These are phyloP conservation scores for Oxyteleia sp. DNA, from an alignment of 2,888 invertebrate genomes.

Conservation along the genomic window DNA sequence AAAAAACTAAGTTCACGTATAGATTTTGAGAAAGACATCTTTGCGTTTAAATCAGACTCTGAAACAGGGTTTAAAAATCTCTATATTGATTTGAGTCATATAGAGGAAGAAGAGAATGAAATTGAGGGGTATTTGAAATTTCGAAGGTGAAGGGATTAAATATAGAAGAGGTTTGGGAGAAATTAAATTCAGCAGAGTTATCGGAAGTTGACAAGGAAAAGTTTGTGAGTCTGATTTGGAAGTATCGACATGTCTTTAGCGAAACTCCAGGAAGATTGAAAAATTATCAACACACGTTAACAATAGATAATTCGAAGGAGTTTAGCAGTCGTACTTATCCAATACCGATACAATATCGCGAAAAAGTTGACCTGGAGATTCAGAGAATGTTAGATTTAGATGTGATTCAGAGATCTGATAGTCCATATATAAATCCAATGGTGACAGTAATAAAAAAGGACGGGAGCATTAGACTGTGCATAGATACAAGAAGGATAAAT, in stretches of 20 bases:
- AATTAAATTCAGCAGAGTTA: neutral
- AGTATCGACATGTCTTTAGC: neutral
- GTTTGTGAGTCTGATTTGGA: slow-evolving; percentile 1
- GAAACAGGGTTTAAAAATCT: neutral
- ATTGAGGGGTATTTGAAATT: neutral
- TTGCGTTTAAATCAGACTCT: neutral
- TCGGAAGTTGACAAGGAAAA: neutral
- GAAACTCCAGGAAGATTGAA: no score
- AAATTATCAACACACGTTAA: no score
- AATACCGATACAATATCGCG: no score
- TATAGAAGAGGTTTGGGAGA: neutral
- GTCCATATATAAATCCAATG: no score
- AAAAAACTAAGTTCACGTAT: neutral
- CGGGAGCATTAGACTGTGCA: no score
- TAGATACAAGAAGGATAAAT: no score
- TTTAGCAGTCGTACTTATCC: no score
- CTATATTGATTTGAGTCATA: neutral
- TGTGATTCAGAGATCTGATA: no score
- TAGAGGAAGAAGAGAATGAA: neutral
- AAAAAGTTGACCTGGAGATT: no score
- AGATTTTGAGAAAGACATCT: slow-evolving; percentile 12
- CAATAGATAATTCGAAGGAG: no score
- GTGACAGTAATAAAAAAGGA: no score
- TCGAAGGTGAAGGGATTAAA: neutral
- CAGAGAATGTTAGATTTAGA: no score